These are phyloP conservation scores for Drosophila bunnanda DNA, from an alignment of 2,888 invertebrate species.

Conservation along the genomic window DNA sequence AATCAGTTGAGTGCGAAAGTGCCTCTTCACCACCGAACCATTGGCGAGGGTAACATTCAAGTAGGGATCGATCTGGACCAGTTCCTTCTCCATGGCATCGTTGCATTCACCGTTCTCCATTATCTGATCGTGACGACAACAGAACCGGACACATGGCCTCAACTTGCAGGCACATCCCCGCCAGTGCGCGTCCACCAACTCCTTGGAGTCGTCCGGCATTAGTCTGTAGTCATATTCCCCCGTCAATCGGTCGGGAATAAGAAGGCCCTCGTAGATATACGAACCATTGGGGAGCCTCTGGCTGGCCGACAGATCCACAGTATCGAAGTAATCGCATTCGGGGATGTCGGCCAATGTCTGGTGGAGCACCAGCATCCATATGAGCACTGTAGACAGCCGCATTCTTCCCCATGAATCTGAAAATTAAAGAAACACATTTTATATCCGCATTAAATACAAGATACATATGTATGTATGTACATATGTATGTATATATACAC, in stretches of 20 bases:
- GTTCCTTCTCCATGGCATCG: background rate
- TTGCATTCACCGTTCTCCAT: background rate
- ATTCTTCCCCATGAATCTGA: conserved; percentile 3
- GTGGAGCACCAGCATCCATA: background rate
- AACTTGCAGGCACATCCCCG: conserved; percentile 76
- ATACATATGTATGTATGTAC: background rate
- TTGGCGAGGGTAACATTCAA: conserved; percentile 43
- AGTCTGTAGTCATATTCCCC: conserved; percentile 52
- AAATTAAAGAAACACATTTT: background rate
- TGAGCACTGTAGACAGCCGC: background rate
- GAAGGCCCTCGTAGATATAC: conserved; percentile 59
- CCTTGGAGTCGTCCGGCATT: conserved; percentile 8
- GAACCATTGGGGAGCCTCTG: conserved; percentile 58
- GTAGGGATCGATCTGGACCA: conserved; percentile 20
- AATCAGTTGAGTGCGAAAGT: conserved; percentile 31
- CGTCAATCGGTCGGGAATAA: conserved; percentile 58
- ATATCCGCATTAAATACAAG: too few species aligned
- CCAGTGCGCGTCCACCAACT: conserved; percentile 32
- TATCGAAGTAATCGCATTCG: conserved; percentile 68
- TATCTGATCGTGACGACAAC: conserved; percentile 51
- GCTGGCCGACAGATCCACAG: conserved; percentile 60
- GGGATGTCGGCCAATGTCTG: conserved; percentile 32
- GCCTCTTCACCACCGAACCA: conserved; percentile 6
- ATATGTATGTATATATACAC: background rate
- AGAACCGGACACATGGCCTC: conserved; percentile 77